phyloP scores from a whole-genome alignment of 2,888 invertebrate genomes.

The Callimorpha dominula region DNA sequence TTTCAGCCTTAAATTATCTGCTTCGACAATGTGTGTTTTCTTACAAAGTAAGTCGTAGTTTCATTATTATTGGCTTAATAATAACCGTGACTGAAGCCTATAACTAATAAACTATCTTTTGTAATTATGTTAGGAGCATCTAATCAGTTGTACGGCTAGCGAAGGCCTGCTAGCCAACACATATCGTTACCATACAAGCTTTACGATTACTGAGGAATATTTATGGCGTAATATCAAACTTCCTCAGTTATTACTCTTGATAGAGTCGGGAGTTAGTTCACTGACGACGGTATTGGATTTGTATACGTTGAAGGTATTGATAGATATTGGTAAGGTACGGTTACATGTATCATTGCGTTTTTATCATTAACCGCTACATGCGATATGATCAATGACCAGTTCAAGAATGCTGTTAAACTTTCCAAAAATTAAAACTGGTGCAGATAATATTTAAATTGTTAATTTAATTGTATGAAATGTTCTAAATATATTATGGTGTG shows the following conservation, averaged over 20 bases:
- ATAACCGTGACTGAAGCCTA: conserved; percentile 7
- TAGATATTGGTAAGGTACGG: no score
- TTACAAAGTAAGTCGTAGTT: neutral
- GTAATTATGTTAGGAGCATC: conserved; percentile 26
- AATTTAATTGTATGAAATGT: no score
- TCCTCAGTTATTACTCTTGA: conserved; percentile 38
- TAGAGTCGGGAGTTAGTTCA: neutral
- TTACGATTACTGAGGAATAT: conserved; percentile 51
- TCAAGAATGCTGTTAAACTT: no score
- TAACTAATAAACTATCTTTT: conserved; percentile 23
- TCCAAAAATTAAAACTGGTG: no score
- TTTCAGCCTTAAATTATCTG: neutral
- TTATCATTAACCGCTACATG: no score
- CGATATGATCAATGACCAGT: no score
- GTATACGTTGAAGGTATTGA: neutral
- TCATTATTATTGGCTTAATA: conserved; percentile 21
- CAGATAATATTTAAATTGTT: no score
- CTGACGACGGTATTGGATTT: neutral
- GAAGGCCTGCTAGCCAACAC: conserved; percentile 28
- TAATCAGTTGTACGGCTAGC: conserved; percentile 31
- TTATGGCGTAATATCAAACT: conserved; percentile 55
- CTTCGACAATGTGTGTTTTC: neutral
- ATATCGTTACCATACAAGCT: conserved; percentile 52
- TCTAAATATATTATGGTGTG: no score
- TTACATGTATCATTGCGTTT: no score